Percentiles rank a stretch among this genome's conserved stretches.
Conservation (phyloP, 1,140 invertebrate species). For the Diploscapter pachys region DNA sequence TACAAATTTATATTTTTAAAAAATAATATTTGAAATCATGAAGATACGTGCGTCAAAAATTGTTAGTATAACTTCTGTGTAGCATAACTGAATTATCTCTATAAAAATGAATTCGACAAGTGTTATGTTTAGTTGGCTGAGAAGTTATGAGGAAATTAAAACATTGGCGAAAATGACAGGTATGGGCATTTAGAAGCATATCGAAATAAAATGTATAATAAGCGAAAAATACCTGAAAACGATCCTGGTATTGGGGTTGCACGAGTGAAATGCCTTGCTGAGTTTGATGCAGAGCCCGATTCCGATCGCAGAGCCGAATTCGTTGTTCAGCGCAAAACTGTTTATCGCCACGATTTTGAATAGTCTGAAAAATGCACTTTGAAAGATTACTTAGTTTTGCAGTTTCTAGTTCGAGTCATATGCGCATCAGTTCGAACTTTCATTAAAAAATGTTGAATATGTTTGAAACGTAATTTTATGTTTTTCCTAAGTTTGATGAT, state of each 20-base stretch:
- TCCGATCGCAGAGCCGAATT: constrained; percentile 20
- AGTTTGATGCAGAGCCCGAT: constrained; percentile 29
- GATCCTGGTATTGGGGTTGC: constrained; percentile 6
- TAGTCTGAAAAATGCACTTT: constrained; percentile 11
- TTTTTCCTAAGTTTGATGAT: too few relatives aligned
- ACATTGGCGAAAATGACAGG: background rate
- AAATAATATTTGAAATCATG: background rate
- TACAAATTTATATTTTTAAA: background rate
- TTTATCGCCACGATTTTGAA: constrained; percentile 29
- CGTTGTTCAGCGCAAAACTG: constrained; percentile 19
- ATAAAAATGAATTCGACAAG: too few relatives aligned
- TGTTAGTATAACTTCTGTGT: too few relatives aligned
- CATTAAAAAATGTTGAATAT: background rate
- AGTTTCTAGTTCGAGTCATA: too few relatives aligned
- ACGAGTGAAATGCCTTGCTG: constrained; percentile 33
- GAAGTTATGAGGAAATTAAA: background rate
- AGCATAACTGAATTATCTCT: too few relatives aligned
- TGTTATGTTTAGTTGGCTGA: too few relatives aligned
- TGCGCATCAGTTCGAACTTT: background rate
- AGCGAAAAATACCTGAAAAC: constrained; percentile 17
- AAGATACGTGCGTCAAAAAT: background rate
- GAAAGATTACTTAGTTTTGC: too few relatives aligned
- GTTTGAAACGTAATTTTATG: background rate
- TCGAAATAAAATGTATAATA: background rate
- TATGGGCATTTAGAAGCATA: background rate